Evolutionary conservation across 2,113 vertebrate species (phyloP), one percentile per base, ranked within the genome.

Genomic region (Pholis gunnellus): DNA sequence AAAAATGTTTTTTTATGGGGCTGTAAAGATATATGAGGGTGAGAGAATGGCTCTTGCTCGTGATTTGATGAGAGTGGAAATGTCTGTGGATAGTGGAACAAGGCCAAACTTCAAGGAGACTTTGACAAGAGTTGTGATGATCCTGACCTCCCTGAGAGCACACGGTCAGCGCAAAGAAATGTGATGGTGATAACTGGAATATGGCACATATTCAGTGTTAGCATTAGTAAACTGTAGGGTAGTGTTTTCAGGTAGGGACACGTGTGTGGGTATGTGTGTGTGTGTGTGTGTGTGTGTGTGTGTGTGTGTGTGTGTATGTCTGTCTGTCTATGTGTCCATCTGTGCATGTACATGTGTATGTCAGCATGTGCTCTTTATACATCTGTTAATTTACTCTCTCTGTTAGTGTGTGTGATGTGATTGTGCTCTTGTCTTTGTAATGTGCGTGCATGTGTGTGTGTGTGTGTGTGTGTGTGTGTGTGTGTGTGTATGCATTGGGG

Each of bases 331-430:
- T 57, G 20, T 75, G 68, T 88, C 68, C 78, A 64, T 89, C 78
- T 82, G 79, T 87, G 59, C 42, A 54, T 77, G 74, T 77, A 36
- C 72, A 86, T 86, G 78, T 86, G 87, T 79, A 64, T 75, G 74
- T 90, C 87, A 89, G 87, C 88, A 81, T 92, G 84, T 86, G 82
- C 61, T 76, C 84, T 69, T 80, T 82, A 68, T 82, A 71, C 84
- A 89, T 88, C 86, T 88, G 84, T 81, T 83, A 60, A 87, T 81
- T 80, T 76, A 68, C 57, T 75, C 61, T 73, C n/a, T 40, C 3
- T 72, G 52, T 78, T 42, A 59, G 61, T 74, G 82, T 67, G 42
- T 64, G 40, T 63, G 76, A 60, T 75, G 42, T 60, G 46, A 87
- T 67, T 83, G 31, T 65, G 42, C 14, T 76, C 34, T 79, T 78